Percentiles rank a stretch among this genome's conserved stretches.
These are phyloP conservation scores for Blomia tropicalis DNA, from an alignment of 2,888 invertebrate species.

Conservation along the genomic window DNA sequence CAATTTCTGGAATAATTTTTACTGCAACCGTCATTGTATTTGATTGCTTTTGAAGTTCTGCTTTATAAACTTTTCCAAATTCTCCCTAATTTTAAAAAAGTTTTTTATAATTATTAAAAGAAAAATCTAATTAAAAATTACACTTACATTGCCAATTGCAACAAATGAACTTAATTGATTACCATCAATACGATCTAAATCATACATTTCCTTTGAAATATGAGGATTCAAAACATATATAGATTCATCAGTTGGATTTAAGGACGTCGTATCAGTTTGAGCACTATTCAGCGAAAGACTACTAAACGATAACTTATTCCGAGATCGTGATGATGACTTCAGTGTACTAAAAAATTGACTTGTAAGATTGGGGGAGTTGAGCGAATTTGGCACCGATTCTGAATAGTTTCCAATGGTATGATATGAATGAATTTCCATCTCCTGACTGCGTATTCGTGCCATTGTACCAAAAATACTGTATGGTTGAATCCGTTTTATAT, in stretches of 20 bases:
- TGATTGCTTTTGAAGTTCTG: neutral
- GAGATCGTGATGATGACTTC: too few species aligned
- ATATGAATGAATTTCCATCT: slow-evolving; percentile 35
- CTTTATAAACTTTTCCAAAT: neutral
- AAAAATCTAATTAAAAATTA: neutral
- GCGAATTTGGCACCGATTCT: neutral
- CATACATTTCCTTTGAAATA: neutral
- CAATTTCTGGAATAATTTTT: slow-evolving; percentile 1
- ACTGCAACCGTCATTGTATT: neutral
- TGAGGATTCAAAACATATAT: neutral
- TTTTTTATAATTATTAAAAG: neutral
- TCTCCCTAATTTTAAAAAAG: neutral
- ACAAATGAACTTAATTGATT: neutral
- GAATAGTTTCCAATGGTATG: neutral
- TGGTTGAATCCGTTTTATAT: slow-evolving; percentile 49
- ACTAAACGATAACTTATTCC: neutral
- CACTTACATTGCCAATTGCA: neutral
- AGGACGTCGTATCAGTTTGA: neutral
- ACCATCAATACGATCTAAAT: neutral
- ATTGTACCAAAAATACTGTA: slow-evolving; percentile 71
- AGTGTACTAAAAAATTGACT: too few species aligned
- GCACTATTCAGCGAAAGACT: neutral
- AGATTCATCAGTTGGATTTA: neutral
- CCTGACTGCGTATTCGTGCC: slow-evolving; percentile 48
- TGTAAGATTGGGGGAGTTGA: neutral